Conservation (phyloP, 1,140 invertebrate genomes). For the Drosophila carrolli region DNA sequence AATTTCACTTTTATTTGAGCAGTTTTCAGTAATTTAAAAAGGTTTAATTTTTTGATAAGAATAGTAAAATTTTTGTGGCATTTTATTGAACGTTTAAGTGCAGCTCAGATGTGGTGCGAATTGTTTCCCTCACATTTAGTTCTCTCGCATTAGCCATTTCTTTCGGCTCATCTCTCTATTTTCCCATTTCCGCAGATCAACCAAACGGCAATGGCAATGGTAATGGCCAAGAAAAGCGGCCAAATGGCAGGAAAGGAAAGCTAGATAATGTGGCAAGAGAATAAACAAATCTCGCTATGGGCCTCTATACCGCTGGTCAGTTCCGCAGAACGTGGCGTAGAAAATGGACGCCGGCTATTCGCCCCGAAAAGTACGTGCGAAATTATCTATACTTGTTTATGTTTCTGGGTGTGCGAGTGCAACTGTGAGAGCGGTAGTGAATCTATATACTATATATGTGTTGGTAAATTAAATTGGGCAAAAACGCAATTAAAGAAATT, state of each 20-base stretch:
- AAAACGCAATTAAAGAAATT: constrained; percentile 45
- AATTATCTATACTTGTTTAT: constrained; percentile 8
- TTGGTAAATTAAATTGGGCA: constrained; percentile 31
- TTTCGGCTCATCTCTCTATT: constrained; percentile 43
- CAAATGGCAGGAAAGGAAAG: constrained; percentile 24
- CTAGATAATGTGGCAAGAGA: constrained; percentile 62
- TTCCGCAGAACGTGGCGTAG: constrained; percentile 67
- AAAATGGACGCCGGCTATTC: constrained; percentile 70
- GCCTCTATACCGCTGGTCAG: constrained; percentile 37
- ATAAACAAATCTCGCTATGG: constrained; percentile 61
- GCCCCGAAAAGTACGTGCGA: constrained; percentile 67
- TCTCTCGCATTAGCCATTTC: constrained; percentile 36
- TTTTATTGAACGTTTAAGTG: constrained; percentile 13
- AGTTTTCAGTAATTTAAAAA: no score
- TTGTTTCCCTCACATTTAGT: constrained; percentile 22
- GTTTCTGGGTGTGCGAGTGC: constrained; percentile 4
- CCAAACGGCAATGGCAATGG: constrained; percentile 51
- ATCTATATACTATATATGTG: not conserved
- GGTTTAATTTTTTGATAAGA: no score
- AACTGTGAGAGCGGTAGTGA: constrained; percentile 6
- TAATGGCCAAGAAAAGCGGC: constrained; percentile 66
- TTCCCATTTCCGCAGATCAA: constrained; percentile 42
- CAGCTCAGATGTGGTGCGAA: constrained; percentile 22
- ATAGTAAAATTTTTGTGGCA: not conserved
- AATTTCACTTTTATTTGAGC: no score